Percentiles rank a stretch among this genome's conserved stretches.
Evolutionary conservation across 2,888 invertebrate species (phyloP).

Genomic region (Bellardia bayeri): DNA sequence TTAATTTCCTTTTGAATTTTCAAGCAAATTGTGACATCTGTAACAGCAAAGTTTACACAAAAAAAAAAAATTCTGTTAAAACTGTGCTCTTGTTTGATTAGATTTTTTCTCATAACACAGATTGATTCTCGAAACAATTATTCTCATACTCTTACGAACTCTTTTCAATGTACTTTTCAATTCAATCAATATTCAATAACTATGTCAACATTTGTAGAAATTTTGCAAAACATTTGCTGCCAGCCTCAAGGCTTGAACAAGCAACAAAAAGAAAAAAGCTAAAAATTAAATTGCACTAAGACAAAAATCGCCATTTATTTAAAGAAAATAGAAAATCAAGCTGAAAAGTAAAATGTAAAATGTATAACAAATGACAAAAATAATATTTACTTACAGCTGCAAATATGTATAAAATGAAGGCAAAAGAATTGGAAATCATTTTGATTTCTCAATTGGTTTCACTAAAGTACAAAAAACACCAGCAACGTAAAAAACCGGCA

Average conservation of each 20-base stretch:
- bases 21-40: no score
- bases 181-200: conserved; percentile 71
- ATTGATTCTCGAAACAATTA: neutral
- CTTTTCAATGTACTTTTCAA: conserved; percentile 26
- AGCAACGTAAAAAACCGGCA: neutral
- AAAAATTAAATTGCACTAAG: conserved; percentile 3
- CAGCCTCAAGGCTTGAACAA: neutral
- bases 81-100: no score
- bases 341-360: neutral
- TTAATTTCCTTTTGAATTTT: no score
- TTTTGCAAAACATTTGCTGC: conserved; percentile 22
- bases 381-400: conserved; percentile 47
- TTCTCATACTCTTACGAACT: neutral
- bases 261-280: conserved; percentile 3
- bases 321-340: neutral
- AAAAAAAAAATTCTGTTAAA: no score
- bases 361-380: conserved; percentile 49
- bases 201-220: conserved; percentile 65
- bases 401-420: neutral
- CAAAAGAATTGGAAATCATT: conserved; percentile 26
- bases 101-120: neutral
- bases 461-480: conserved; percentile 16
- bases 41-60: no score
- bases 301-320: neutral
- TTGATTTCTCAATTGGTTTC: conserved; percentile 55